These are phyloP conservation scores for Zophobas morio DNA, from an alignment of 1,140 invertebrate species.

Conservation along the genomic window DNA sequence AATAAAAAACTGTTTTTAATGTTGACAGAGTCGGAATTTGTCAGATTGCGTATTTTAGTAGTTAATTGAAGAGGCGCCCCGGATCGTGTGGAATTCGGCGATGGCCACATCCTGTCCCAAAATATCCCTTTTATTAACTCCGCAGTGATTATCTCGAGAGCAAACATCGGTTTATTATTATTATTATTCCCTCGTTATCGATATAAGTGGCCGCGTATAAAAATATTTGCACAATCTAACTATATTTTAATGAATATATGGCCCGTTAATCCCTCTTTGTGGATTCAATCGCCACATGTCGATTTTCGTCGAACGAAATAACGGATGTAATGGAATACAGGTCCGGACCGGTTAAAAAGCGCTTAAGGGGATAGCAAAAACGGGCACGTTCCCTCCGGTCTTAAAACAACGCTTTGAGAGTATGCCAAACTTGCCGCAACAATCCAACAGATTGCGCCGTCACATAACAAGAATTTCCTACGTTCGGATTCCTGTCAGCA, in stretches of 20 bases:
- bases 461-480: no score
- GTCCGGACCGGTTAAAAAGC: slow-evolving; percentile 2
- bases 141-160: slow-evolving; percentile 7
- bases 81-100: no score
- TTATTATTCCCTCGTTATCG: not conserved
- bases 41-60: no score
- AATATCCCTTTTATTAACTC: slow-evolving; percentile 6
- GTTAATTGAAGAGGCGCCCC: no score
- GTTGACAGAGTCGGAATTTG: not conserved
- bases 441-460: no score
- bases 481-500: not conserved
- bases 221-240: slow-evolving; percentile 38
- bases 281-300: slow-evolving; percentile 22
- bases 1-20: no score
- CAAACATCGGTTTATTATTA: slow-evolving; percentile 22
- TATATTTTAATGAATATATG: slow-evolving; percentile 40
- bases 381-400: no score
- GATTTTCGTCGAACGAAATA: not conserved
- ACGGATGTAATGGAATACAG: not conserved
- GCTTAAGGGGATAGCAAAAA: not conserved
- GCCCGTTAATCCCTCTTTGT: slow-evolving; percentile 18
- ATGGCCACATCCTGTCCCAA: not conserved
- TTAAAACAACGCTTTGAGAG: no score
- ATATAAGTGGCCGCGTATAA: slow-evolving; percentile 1
- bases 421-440: not conserved